Percentiles rank a stretch among this genome's conserved stretches.
phyloP scores from a whole-genome alignment of 2,113 vertebrate species.

The Myrmecobius fasciatus region DNA sequence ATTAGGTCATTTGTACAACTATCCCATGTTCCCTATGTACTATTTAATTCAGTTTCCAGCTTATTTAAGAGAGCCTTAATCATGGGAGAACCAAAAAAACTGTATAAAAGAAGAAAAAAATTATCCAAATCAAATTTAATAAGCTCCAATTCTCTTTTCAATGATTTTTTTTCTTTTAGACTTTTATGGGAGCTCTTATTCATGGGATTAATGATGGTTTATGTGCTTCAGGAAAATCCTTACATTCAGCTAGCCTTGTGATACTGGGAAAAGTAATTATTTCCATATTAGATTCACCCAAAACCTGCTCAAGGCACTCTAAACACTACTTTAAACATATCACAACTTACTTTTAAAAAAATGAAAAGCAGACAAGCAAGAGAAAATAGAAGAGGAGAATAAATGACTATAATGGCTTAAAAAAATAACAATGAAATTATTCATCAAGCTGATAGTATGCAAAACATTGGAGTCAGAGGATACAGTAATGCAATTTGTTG shows the following conservation, averaged over 20 bases:
- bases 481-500: not conserved
- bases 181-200: not conserved
- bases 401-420: not conserved
- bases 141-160: not conserved
- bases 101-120: not conserved
- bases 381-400: not conserved
- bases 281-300: not conserved
- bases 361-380: not conserved
- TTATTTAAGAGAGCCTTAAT: not conserved
- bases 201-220: not conserved
- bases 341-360: not conserved
- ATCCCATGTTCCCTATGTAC: not conserved
- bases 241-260: not conserved
- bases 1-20: not conserved
- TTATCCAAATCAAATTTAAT: not conserved
- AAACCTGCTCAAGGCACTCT: not conserved
- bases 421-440: not conserved
- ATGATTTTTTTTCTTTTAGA: not conserved
- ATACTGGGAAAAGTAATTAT: not conserved
- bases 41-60: not conserved
- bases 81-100: not conserved
- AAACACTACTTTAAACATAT: not conserved
- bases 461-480: not conserved
- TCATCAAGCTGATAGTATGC: not conserved
- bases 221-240: not conserved